Evolutionary conservation across 2,113 vertebrate genomes (phyloP), one percentile per base, ranked within the genome.

Genomic region (Osmerus mordax): DNA sequence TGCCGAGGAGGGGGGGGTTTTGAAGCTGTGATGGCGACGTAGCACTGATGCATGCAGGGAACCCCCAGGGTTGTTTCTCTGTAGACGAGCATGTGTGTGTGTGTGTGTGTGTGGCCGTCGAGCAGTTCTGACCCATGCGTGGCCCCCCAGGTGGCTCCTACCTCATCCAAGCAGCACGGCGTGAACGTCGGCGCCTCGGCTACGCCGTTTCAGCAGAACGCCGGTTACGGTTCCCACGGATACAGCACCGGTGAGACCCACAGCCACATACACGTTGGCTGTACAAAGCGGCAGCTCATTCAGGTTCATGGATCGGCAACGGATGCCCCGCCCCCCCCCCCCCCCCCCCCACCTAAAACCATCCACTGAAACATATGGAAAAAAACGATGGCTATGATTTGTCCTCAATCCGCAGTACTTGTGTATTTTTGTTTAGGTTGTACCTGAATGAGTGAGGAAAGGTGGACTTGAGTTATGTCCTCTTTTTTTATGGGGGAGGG

Each of bases 151-250:
- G 96, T 98, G 89, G 95, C 96, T 91, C 95, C 96, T 93, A 96
- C 96, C 91, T 97, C 97, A 89, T 96, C 96, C 77, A 99, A 99
- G 88, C 97, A 99, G 91, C 97, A 99, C 18, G 95, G 95, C 82
- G 95, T 99, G 91, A 98, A 96, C 89, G 95, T 99, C 65, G 95
- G 96, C 8, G 95, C 97, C 53, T 95, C 97, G 7, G 96, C 95
- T 65, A 92, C 95, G 25, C 93, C 96, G 63, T 99, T 99, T 81
- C 97, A 98, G 78, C 97, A 99, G 91, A 95, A 96, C 66, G 95
- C 96, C 16, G 96, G 96, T 83, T 99, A 99, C 5, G 95, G 96
- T 85, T 96, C 96, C 80, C 97, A 98, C 11, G 96, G 94, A 83
- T 99, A 98, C 91, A 95, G 88, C 93, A 95, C 97, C 81, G 96